A percentile compares a stretch with the other conserved stretches of the same genome.
phyloP scores from a whole-genome alignment of 2,888 invertebrate genomes.

The Leptinotarsa peninsularis region DNA sequence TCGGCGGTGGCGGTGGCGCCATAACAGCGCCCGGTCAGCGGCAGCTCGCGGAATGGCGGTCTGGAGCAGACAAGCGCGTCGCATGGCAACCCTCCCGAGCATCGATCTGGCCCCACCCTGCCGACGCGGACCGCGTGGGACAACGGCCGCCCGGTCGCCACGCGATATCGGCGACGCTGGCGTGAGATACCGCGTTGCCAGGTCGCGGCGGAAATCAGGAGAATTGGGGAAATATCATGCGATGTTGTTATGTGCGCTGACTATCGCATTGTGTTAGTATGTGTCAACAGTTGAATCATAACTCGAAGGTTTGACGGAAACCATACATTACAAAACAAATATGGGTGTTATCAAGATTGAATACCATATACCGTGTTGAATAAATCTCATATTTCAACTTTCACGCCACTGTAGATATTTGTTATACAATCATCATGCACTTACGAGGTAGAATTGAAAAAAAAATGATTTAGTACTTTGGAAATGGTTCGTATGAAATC shows the following conservation, averaged over 20 bases:
- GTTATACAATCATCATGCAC: too few relatives aligned
- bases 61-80: constrained; percentile 61
- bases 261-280: too few relatives aligned
- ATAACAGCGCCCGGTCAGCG: constrained; percentile 62
- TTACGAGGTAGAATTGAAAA: too few relatives aligned
- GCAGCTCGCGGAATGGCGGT: constrained; percentile 65
- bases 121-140: constrained; percentile 59
- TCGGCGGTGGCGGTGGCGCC: constrained; percentile 39
- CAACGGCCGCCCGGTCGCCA: constrained; percentile 47
- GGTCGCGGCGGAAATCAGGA: constrained; percentile 27
- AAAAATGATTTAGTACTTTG: too few relatives aligned
- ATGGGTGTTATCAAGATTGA: too few relatives aligned
- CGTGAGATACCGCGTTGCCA: constrained; percentile 27
- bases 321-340: too few relatives aligned
- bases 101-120: constrained; percentile 66
- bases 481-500: too few relatives aligned
- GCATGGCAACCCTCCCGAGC: constrained; percentile 63
- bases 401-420: too few relatives aligned
- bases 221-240: background rate
- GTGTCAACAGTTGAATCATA: too few relatives aligned
- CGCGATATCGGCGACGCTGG: constrained; percentile 39
- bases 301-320: too few relatives aligned
- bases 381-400: too few relatives aligned
- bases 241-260: background rate
- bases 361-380: too few relatives aligned